phyloP scores from a whole-genome alignment of 1,140 invertebrate genomes.

The Mizuhopecten yessoensis region DNA sequence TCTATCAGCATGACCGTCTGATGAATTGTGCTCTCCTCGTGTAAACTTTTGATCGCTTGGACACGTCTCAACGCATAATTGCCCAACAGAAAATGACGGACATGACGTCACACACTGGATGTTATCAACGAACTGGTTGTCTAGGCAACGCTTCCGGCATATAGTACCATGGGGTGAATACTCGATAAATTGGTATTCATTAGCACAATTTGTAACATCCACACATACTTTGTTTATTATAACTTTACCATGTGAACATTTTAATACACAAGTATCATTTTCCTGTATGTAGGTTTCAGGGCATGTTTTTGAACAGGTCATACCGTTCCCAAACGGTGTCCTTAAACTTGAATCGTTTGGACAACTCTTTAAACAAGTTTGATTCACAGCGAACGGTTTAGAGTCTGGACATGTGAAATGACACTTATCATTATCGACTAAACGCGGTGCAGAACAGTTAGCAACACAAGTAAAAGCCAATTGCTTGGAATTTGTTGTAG shows the following conservation, averaged over 20 bases:
- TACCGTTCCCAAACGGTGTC: neutral
- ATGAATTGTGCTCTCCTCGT: neutral
- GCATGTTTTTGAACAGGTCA: neutral
- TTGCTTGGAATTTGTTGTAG: neutral
- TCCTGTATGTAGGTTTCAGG: neutral
- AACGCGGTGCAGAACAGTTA: neutral
- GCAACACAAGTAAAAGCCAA: neutral
- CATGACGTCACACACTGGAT: conserved; percentile 36
- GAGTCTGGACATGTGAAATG: neutral
- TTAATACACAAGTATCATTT: neutral
- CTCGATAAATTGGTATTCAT: conserved; percentile 10
- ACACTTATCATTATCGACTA: neutral
- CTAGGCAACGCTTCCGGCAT: neutral
- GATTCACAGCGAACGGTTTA: neutral
- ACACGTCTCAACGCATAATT: neutral
- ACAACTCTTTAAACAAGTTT: neutral
- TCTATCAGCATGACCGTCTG: neutral
- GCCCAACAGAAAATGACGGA: neutral
- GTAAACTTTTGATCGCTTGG: conserved; percentile 3
- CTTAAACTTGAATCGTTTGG: neutral
- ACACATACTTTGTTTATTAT: neutral
- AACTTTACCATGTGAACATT: neutral
- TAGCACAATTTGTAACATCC: neutral
- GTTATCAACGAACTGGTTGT: neutral
- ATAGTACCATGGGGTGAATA: neutral